Evolutionary conservation across 2,797 vertebrate species (phyloP).

Genomic region (Bradypus variegatus): DNA sequence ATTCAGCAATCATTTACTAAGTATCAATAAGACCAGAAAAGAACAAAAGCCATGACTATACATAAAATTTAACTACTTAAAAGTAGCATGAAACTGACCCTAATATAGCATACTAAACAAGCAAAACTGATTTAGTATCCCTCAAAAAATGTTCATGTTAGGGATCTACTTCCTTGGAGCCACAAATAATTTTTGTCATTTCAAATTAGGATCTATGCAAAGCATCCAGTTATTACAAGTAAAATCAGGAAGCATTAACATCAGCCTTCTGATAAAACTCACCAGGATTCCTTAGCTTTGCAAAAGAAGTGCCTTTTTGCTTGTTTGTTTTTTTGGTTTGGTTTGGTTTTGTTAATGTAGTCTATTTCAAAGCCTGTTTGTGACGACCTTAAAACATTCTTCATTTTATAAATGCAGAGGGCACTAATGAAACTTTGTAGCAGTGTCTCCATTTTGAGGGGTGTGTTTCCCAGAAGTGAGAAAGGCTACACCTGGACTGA

Average conservation of each 20-base stretch:
- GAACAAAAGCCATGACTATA: neutral
- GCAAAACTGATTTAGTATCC: neutral
- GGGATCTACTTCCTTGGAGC: neutral
- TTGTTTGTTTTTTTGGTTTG: neutral
- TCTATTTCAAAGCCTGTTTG: neutral
- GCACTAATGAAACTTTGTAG: neutral
- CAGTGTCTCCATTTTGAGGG: neutral
- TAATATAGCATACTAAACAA: neutral
- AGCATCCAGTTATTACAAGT: neutral
- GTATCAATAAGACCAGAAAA: neutral
- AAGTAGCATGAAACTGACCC: neutral
- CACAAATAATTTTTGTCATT: neutral
- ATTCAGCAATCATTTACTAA: conserved; percentile 1
- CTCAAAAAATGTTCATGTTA: neutral
- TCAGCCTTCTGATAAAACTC: neutral
- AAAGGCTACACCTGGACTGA: neutral
- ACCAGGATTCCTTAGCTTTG: neutral
- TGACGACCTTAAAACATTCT: neutral
- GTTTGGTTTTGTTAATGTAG: neutral
- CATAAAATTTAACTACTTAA: neutral
- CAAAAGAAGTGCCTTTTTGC: neutral
- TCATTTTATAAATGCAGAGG: neutral
- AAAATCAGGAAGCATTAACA: neutral
- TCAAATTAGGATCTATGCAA: neutral
- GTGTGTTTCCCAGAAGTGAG: neutral